Conservation (phyloP, 1,140 invertebrate genomes). For the Vanessa tameamea region DNA sequence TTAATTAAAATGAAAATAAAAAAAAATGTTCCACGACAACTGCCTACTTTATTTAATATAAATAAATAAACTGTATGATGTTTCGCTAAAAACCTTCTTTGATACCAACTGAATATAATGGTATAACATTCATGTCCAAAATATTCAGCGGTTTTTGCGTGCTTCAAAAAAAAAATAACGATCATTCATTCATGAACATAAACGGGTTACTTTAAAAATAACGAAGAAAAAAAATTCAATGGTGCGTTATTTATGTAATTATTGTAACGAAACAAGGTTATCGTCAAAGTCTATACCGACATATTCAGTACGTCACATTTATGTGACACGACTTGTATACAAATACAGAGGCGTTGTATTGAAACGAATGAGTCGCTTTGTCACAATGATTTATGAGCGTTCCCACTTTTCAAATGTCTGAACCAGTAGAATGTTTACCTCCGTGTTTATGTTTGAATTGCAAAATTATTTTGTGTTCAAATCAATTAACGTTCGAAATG, state of each 20-base stretch:
- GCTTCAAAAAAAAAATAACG: no score
- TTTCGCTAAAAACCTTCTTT: no score
- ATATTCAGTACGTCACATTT: slow-evolving; percentile 22
- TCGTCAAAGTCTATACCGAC: slow-evolving; percentile 14
- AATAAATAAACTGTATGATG: no score
- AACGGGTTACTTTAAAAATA: no score
- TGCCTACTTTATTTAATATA: no score
- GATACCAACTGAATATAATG: no score
- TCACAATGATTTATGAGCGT: slow-evolving; percentile 40
- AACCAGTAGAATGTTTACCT: not conserved
- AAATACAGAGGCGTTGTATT: slow-evolving; percentile 39
- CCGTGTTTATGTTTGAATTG: not conserved
- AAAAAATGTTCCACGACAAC: no score
- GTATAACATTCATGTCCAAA: no score
- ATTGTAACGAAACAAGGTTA: not conserved
- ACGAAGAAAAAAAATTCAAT: not conserved
- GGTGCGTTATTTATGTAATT: not conserved
- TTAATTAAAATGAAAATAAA: no score
- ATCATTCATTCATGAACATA: no score
- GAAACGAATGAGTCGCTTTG: slow-evolving; percentile 36
- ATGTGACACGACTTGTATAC: slow-evolving; percentile 37
- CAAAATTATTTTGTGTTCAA: not conserved
- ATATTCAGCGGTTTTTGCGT: no score
- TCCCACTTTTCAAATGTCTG: slow-evolving; percentile 3
- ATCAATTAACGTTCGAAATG: no score